Evolutionary conservation across 2,113 vertebrate genomes (phyloP).

Genomic region (Falco punctatus): DNA sequence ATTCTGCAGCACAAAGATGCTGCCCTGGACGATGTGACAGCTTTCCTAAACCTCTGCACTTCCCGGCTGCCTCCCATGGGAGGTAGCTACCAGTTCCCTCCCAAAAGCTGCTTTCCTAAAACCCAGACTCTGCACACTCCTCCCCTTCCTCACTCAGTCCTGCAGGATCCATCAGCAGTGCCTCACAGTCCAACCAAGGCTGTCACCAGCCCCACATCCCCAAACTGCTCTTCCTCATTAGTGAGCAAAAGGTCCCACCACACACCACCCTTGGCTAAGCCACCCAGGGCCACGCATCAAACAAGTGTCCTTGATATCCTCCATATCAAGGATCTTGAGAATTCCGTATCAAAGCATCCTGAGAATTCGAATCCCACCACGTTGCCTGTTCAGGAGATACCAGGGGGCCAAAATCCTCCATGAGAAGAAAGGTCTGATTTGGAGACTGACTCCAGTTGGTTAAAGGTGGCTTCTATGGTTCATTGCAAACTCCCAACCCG

Average conservation of each 20-base stretch:
- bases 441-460: neutral
- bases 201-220: neutral
- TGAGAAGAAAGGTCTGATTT: neutral
- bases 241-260: neutral
- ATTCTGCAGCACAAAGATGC: neutral
- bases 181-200: neutral
- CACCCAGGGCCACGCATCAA: neutral
- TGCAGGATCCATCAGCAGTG: neutral
- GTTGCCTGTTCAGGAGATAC: neutral
- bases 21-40: neutral
- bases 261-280: neutral
- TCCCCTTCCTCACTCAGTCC: too few species aligned
- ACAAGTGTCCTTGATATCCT: neutral
- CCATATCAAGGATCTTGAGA: neutral
- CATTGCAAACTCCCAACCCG: neutral
- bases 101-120: neutral
- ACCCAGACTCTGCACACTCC: neutral
- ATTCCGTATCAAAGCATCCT: neutral
- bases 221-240: neutral
- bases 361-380: neutral
- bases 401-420: neutral
- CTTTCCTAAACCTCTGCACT: neutral
- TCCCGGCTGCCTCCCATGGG: neutral
- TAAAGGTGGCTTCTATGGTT: neutral
- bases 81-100: neutral